phyloP scores from a whole-genome alignment of 2,888 invertebrate genomes.

The Microplitis deprimator region DNA sequence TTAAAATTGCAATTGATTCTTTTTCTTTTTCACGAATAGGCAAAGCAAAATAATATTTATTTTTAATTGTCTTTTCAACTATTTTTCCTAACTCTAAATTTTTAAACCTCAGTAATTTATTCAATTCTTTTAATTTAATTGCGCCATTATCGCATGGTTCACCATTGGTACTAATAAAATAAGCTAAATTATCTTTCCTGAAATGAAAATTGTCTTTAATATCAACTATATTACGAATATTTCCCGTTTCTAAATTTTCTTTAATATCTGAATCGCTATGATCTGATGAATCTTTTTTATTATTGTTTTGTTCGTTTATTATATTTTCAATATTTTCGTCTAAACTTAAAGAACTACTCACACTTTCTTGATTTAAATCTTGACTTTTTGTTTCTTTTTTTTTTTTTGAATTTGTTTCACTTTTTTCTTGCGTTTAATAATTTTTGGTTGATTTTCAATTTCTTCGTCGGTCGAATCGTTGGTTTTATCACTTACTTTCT shows the following conservation, averaged over 20 bases:
- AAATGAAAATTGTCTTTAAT: slow-evolving; percentile 9
- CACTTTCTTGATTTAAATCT: too few species aligned
- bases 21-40: slow-evolving; percentile 25
- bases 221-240: background rate
- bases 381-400: too few species aligned
- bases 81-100: slow-evolving; percentile 16
- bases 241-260: background rate
- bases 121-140: slow-evolving; percentile 16
- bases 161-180: background rate
- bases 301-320: too few species aligned
- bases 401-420: too few species aligned
- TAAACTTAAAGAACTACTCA: too few species aligned
- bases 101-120: slow-evolving; percentile 32
- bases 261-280: too few species aligned
- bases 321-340: too few species aligned
- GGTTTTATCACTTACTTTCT: too few species aligned
- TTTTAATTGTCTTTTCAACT: background rate
- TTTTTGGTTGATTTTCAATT: too few species aligned
- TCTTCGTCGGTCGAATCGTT: too few species aligned
- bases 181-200: slow-evolving; percentile 14
- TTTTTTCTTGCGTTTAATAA: too few species aligned
- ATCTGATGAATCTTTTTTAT: too few species aligned
- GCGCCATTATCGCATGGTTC: slow-evolving; percentile 30
- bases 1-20: slow-evolving; percentile 7
- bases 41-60: slow-evolving; percentile 27